These are phyloP conservation scores for Sphaerophoria rueppellii DNA, from an alignment of 2,888 invertebrate species.

Conservation along the genomic window DNA sequence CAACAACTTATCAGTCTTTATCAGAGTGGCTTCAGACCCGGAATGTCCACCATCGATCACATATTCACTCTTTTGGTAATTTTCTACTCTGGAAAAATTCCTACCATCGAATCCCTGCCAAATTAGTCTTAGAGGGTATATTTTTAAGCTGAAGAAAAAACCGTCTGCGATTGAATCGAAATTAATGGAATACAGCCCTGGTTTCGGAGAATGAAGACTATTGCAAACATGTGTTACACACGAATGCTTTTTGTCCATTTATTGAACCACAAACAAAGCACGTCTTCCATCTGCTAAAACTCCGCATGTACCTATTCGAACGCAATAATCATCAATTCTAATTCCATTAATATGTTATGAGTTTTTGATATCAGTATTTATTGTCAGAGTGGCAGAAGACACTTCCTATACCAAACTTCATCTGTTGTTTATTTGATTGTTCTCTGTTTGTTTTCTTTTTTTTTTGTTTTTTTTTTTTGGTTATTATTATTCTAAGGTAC, in stretches of 20 bases:
- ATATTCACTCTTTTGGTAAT: no score
- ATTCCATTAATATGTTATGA: constrained; percentile 76
- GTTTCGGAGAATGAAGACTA: constrained; percentile 14
- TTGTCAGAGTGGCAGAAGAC: constrained; percentile 33
- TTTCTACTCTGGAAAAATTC: no score
- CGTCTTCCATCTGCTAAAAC: constrained; percentile 35
- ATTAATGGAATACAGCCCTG: neutral
- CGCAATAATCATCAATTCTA: constrained; percentile 82
- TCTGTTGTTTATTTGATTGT: constrained; percentile 11
- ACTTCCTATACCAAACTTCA: constrained; percentile 10
- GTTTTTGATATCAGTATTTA: constrained; percentile 74
- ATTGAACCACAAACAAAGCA: constrained; percentile 67
- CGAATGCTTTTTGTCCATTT: constrained; percentile 67
- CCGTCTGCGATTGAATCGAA: neutral
- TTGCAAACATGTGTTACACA: constrained; percentile 60
- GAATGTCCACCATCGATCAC: no score
- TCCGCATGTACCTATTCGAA: constrained; percentile 77
- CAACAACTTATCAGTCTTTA: no score
- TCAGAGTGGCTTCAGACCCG: no score
- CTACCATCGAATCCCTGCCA: no score
- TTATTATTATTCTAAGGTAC: neutral
- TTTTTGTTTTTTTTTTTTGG: constrained; percentile 8
- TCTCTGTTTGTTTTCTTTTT: no score
- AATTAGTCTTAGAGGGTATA: no score
- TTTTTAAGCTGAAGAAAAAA: neutral